Evolutionary conservation across 1,140 invertebrate genomes (phyloP), one percentile per base, ranked within the genome.

Genomic region (Nasonia longicornis): DNA sequence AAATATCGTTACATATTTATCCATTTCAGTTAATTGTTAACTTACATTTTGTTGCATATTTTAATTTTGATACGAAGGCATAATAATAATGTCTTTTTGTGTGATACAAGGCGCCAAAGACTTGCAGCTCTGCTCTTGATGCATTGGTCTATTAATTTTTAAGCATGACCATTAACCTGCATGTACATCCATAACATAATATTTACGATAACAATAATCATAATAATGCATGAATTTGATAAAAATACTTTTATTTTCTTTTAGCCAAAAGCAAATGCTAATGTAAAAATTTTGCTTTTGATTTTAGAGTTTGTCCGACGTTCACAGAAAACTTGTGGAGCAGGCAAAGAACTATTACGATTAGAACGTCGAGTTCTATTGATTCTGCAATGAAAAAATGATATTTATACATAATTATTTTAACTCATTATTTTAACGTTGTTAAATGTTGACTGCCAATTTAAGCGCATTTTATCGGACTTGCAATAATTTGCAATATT

Each of bases 231-330:
- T 22, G 70, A 22, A n/a, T 72, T 35, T 72, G 16, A 22, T 11
- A 72, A 72, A 31, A 4, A 42, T 42, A 72, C 1, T 26, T 26
- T 1, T 26, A 26, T 1, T 26, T 73, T 67, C 8, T 3, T 67
- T 2, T 2, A 67, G 3, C 10, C 26, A 3, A 11, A 22, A 22
- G n/a, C 64, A 66, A 26, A 67, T 79, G 0, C 78, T 76, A 31
- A 67, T 38, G 79, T 63, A 64, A 64, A 82, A 73, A 69, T 76
- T 70, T 38, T 67, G 22, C 22, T 31, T 67, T 66, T 70, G 80
- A 82, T 84, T 84, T 79, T 87, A 92, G 92, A 91, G 88, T 84
- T 86, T 92, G 79, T 91, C 88, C 84, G 88, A 87, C 45, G 89
- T 92, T 72, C 91, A 92, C 84, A 89, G 88, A 80, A 89, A 90